Evolutionary conservation across 2,113 vertebrate species (phyloP).

Genomic region (Nycticorax nycticorax): DNA sequence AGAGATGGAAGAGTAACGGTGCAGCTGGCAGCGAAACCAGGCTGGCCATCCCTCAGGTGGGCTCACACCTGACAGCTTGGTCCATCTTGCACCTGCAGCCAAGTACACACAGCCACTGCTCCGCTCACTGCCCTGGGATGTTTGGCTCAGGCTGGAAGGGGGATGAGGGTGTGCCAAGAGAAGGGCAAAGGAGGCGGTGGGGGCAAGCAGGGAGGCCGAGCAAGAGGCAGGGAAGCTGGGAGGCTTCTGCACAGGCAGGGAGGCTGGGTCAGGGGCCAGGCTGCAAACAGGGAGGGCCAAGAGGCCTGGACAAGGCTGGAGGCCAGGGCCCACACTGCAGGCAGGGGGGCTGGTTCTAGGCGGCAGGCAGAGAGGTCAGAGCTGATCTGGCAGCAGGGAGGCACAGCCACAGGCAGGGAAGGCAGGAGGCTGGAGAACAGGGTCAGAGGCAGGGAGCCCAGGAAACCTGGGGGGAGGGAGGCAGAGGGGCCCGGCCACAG

Average conservation of each 20-base stretch:
- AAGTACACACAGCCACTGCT: background rate
- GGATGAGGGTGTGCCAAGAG: background rate
- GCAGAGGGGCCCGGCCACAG: background rate
- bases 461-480: background rate
- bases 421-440: background rate
- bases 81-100: background rate
- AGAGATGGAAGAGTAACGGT: background rate
- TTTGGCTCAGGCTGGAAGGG: background rate
- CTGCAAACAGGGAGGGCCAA: background rate
- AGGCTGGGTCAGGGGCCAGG: background rate
- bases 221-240: background rate
- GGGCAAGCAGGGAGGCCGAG: background rate
- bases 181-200: background rate
- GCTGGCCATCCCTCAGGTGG: background rate
- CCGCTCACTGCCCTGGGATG: background rate
- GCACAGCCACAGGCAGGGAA: background rate
- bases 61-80: background rate
- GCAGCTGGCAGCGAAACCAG: background rate
- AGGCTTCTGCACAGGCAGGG: background rate
- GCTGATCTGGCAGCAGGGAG: background rate
- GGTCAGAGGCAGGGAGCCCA: background rate
- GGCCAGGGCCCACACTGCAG: background rate
- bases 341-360: too few relatives aligned
- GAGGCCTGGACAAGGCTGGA: background rate
- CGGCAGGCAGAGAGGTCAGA: background rate